phyloP scores from a whole-genome alignment of 2,888 invertebrate species.

The Scrobipalpa costella region DNA sequence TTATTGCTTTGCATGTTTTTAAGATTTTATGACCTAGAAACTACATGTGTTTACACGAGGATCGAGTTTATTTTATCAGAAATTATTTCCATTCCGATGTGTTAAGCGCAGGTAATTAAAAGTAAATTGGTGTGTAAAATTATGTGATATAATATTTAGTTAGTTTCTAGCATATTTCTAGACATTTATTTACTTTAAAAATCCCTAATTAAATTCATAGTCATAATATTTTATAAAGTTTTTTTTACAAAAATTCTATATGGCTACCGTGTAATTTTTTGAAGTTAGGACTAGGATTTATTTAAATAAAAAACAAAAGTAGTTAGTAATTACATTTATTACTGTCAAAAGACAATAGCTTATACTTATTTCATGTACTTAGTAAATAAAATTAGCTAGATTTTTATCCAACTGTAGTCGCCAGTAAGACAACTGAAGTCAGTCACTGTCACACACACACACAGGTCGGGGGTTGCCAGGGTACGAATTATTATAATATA shows the following conservation, averaged over 20 bases:
- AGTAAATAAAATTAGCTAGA: slow-evolving; percentile 80
- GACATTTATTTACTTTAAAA: too few relatives aligned
- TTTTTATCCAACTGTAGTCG: slow-evolving; percentile 59
- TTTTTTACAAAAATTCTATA: too few relatives aligned
- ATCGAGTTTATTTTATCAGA: not conserved
- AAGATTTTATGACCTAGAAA: not conserved
- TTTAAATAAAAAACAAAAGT: slow-evolving; percentile 42
- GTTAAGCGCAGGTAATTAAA: too few relatives aligned
- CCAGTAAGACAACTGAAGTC: too few relatives aligned
- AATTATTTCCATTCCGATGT: too few relatives aligned
- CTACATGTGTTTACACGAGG: too few relatives aligned
- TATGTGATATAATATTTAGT: too few relatives aligned
- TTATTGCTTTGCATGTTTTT: slow-evolving; percentile 7
- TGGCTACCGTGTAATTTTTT: not conserved
- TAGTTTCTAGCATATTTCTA: too few relatives aligned
- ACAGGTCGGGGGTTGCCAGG: slow-evolving; percentile 37
- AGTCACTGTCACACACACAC: slow-evolving; percentile 69
- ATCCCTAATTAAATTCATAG: too few relatives aligned
- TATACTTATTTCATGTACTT: slow-evolving; percentile 75
- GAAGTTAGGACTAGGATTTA: not conserved
- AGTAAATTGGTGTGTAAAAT: too few relatives aligned
- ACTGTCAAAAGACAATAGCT: slow-evolving; percentile 78
- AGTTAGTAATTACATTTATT: slow-evolving; percentile 79
- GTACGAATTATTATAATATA: slow-evolving; percentile 36
- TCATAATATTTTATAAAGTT: too few relatives aligned